Conservation (phyloP, 2,888 invertebrate genomes). For the Neria commutata region DNA sequence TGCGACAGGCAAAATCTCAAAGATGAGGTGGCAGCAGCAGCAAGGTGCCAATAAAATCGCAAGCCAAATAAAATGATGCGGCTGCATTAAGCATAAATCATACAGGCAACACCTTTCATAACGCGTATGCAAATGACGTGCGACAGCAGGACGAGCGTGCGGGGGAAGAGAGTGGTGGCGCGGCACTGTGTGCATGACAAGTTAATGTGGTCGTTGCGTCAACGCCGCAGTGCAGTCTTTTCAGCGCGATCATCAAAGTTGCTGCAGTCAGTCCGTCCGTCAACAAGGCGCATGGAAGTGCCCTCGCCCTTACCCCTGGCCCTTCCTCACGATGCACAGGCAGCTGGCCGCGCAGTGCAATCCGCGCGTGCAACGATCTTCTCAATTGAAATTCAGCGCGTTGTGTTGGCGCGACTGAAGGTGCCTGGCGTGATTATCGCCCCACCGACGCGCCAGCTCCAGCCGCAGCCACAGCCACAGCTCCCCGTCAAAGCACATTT, state of each 20-base stretch:
- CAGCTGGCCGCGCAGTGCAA: neutral
- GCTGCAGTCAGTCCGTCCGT: too few species aligned
- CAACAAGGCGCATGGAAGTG: neutral
- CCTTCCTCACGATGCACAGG: neutral
- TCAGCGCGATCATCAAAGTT: neutral
- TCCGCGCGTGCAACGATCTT: constrained; percentile 5
- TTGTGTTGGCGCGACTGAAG: constrained; percentile 9
- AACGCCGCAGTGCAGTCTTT: neutral
- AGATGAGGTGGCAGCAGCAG: neutral
- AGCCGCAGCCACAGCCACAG: neutral
- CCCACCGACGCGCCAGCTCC: too few species aligned
- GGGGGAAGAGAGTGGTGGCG: neutral
- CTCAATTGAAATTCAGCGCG: constrained; percentile 9
- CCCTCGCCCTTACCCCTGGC: neutral
- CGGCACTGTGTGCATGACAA: neutral
- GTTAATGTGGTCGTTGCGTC: neutral
- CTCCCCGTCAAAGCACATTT: neutral
- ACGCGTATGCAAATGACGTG: neutral
- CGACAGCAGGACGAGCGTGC: neutral
- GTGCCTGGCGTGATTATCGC: neutral
- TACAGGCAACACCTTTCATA: neutral
- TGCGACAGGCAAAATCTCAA: neutral
- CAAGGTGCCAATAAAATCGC: neutral
- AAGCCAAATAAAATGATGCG: neutral
- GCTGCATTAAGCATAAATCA: constrained; percentile 1